A percentile compares a stretch with the other conserved stretches of the same genome.
Evolutionary conservation across 2,113 vertebrate genomes (phyloP).

Genomic region (Microtus pennsylvanicus): DNA sequence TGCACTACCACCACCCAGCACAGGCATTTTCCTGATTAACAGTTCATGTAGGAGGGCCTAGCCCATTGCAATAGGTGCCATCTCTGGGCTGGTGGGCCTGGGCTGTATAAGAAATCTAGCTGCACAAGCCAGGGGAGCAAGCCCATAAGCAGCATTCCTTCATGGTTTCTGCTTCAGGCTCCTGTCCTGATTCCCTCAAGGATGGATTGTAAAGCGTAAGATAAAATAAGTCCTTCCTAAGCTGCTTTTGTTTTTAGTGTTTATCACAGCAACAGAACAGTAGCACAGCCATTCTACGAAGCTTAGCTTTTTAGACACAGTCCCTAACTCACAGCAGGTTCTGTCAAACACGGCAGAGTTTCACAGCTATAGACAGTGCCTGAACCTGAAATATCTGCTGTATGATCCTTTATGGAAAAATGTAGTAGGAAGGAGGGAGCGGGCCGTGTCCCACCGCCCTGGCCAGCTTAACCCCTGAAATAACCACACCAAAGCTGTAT

Average conservation of each 20-base stretch:
- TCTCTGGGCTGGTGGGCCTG: not conserved
- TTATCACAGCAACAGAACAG: not conserved
- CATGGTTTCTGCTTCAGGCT: not conserved
- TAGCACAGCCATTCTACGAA: not conserved
- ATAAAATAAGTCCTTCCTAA: not conserved
- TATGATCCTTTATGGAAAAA: not conserved
- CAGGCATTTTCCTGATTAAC: not conserved
- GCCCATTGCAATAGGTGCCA: not conserved
- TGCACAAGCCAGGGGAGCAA: not conserved
- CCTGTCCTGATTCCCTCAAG: not conserved
- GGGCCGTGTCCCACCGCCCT: accelerated
- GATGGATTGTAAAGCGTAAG: not conserved
- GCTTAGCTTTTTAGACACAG: not conserved
- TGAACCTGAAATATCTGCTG: not conserved
- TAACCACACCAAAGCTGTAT: too few species aligned
- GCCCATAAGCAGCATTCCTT: not conserved
- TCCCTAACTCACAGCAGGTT: not conserved
- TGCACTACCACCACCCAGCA: not conserved
- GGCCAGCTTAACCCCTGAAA: too few species aligned
- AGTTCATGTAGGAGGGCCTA: not conserved
- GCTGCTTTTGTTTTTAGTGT: not conserved
- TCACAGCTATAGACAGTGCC: too few species aligned
- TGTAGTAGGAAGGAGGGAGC: too few species aligned
- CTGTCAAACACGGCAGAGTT: not conserved
- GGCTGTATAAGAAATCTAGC: not conserved